Base-by-base conservation (phyloP, 2,113 vertebrate species). In the Syrrhaptes paradoxus region DNA sequence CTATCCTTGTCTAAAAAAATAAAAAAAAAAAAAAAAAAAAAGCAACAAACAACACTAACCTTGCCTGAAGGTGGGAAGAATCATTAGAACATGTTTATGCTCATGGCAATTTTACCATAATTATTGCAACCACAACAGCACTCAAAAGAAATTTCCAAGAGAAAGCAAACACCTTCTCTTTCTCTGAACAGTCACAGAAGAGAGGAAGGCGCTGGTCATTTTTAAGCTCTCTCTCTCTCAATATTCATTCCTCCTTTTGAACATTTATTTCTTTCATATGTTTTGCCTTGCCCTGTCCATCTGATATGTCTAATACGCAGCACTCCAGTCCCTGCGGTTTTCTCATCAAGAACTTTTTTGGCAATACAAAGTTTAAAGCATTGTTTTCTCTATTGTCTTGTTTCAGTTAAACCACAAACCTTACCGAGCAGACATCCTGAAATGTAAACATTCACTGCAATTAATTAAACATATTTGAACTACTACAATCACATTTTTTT, bases 131-230 rank as follows among this genome's bases (percentile, higher is more conserved):
- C 43, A 72, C 32, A 83, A 24, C 22, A 89, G 31, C 38, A 15
- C 49, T 28, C 66, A 48, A 63, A 73, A 41, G 65, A 82, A 32
- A 46, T 15, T 61, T 78, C 66, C 48, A 77, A 21, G 3, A 38
- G n/a, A 85, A 54, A 59, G 11, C 10, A 83, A 84, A 74, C 17
- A 80, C 8, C 20, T 55, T 16, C 48, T 66, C 25, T 48, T 80
- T 54, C 59, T 54, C 46, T n/a, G 11, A 58, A 72, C 3, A 87
- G 59, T 5, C 41, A 57, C 11, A 38, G 32, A 74, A 41, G 9
- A 73, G 6, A 49, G 2, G 11, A 6, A 82, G 7, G 8, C 2
- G 0, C 3, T 8, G 48, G 10, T 3, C 7, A 59, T 59, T 86
- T 84, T 81, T 36, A 58, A 87, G 9, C 4, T 55, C 4, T 11